phyloP scores from a whole-genome alignment of 2,888 invertebrate genomes.

The Sphaerophoria taeniata region DNA sequence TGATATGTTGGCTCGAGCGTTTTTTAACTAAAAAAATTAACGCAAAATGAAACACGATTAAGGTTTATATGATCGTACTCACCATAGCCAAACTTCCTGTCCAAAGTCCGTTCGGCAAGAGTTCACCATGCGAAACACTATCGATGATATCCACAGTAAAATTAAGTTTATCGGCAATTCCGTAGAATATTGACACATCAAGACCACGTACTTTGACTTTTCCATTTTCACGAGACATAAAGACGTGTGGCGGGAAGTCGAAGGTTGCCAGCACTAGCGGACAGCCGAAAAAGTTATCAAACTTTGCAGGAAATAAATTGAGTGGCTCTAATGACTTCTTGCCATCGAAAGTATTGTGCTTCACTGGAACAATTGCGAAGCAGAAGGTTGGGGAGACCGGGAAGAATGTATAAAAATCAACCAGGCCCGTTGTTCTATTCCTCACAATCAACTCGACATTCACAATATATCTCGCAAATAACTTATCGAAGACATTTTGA shows the following conservation, averaged over 20 bases:
- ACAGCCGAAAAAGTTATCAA: constrained; percentile 53
- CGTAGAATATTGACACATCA: constrained; percentile 41
- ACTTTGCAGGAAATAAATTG: constrained; percentile 46
- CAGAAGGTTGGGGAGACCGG: constrained; percentile 42
- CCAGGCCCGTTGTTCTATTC: constrained; percentile 28
- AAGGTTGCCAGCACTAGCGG: constrained; percentile 41
- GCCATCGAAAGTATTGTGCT: constrained; percentile 37
- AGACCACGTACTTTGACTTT: constrained; percentile 24
- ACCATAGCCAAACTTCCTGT: constrained; percentile 79
- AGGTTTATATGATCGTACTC: too few species aligned
- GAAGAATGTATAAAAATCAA: constrained; percentile 53
- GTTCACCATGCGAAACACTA: constrained; percentile 73
- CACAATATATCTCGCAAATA: constrained; percentile 34
- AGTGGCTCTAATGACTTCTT: background rate
- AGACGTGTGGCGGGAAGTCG: constrained; percentile 50
- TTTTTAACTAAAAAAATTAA: too few species aligned
- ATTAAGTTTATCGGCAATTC: constrained; percentile 46
- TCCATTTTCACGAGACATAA: constrained; percentile 5
- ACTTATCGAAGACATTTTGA: constrained; percentile 36
- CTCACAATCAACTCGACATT: constrained; percentile 43
- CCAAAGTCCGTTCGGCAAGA: constrained; percentile 77
- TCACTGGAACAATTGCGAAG: constrained; percentile 46
- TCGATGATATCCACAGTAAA: constrained; percentile 31
- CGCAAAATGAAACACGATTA: too few species aligned
- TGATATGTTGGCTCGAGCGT: constrained; percentile 51